Percentiles rank a stretch among this genome's conserved stretches.
Conservation (phyloP, 2,797 vertebrate species). For the Macrochelys suwanniensis region DNA sequence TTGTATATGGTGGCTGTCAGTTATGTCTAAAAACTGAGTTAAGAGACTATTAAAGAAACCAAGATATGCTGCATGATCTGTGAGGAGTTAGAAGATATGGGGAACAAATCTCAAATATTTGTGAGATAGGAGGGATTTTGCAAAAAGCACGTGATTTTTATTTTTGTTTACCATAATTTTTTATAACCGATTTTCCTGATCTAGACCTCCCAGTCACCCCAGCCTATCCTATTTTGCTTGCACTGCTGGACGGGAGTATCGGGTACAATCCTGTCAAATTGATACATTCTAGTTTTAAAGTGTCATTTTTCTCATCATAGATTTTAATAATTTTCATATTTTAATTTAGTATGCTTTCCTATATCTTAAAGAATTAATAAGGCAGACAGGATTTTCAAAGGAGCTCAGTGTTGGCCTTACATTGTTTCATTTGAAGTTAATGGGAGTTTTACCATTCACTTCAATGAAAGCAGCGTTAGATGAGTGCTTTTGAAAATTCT, state of each 20-base stretch:
- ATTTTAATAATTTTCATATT: not conserved
- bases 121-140: not conserved
- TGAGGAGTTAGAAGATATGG: not conserved
- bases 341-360: not conserved
- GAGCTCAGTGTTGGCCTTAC: not conserved
- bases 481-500: not conserved
- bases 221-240: not conserved
- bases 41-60: not conserved
- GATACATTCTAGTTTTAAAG: not conserved
- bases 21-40: not conserved
- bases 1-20: not conserved
- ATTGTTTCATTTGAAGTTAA: not conserved
- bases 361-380: not conserved
- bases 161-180: not conserved
- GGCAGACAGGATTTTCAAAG: not conserved
- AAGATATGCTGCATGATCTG: not conserved
- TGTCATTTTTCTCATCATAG: not conserved
- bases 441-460: not conserved
- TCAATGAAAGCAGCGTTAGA: not conserved
- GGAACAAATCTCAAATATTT: not conserved
- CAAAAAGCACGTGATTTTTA: not conserved
- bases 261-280: not conserved
- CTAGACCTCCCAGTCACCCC: not conserved
- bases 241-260: not conserved
- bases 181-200: not conserved